Percentiles rank a stretch among this genome's conserved stretches.
These are phyloP conservation scores for Dromius quadrimaculatus DNA, from an alignment of 2,888 invertebrate species.

Conservation along the genomic window DNA sequence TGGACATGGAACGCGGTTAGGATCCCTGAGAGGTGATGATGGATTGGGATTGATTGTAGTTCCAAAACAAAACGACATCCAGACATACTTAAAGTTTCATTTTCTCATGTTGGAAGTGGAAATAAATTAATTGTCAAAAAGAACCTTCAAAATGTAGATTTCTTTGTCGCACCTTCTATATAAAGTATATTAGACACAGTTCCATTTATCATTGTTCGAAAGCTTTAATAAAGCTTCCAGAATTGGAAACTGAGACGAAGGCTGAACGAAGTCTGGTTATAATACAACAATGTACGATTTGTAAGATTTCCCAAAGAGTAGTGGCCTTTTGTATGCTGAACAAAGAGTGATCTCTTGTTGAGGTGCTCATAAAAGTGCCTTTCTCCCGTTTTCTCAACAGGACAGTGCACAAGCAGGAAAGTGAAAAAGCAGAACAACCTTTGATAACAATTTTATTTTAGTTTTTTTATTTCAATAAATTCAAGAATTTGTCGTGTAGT, in stretches of 20 bases:
- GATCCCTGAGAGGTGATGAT: neutral
- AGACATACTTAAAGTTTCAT: no score
- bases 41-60: neutral
- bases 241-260: slow-evolving; percentile 24
- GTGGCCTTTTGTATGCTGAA: slow-evolving; percentile 40
- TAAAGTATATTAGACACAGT: no score
- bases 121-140: no score
- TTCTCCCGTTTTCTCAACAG: neutral
- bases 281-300: slow-evolving; percentile 44
- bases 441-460: slow-evolving; percentile 30
- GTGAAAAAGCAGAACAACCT: no score
- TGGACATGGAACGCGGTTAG: neutral
- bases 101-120: no score
- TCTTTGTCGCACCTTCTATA: no score
- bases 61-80: no score
- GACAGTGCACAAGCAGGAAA: neutral
- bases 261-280: slow-evolving; percentile 20
- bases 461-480: slow-evolving; percentile 22
- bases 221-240: slow-evolving; percentile 17
- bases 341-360: slow-evolving; percentile 38
- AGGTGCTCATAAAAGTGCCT: slow-evolving; percentile 33
- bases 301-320: slow-evolving; percentile 48
- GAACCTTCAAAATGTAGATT: no score
- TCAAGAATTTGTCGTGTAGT: slow-evolving; percentile 5
- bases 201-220: no score